A percentile compares a stretch with the other conserved stretches of the same genome.
phyloP scores from a whole-genome alignment of 1,140 invertebrate genomes.

The Cepaea nemoralis region DNA sequence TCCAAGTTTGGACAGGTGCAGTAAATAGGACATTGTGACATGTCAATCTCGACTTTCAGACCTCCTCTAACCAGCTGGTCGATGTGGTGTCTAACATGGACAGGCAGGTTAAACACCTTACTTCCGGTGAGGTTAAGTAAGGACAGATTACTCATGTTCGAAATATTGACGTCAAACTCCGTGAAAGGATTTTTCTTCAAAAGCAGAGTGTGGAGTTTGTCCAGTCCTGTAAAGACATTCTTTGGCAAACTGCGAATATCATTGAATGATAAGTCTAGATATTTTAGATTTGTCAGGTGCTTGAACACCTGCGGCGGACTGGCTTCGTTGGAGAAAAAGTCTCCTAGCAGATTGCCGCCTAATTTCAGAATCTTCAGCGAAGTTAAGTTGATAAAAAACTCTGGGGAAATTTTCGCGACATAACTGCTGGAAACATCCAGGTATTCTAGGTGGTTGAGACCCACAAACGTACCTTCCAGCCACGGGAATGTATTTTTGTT shows the following conservation, averaged over 20 bases:
- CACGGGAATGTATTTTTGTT: slow-evolving; percentile 32
- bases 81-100: slow-evolving; percentile 17
- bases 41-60: slow-evolving; percentile 27
- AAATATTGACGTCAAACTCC: slow-evolving; percentile 40
- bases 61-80: background rate
- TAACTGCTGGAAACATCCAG: slow-evolving; percentile 40
- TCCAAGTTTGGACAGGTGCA: slow-evolving; percentile 51
- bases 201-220: slow-evolving; percentile 31
- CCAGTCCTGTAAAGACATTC: slow-evolving; percentile 32
- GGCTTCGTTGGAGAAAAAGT: background rate
- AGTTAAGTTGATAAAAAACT: slow-evolving; percentile 40
- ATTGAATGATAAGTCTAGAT: slow-evolving; percentile 48
- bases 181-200: slow-evolving; percentile 42
- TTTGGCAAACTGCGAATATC: slow-evolving; percentile 32
- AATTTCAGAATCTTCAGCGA: slow-evolving; percentile 17
- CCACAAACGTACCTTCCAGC: slow-evolving; percentile 42
- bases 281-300: slow-evolving; percentile 28
- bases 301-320: slow-evolving; percentile 22
- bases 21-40: slow-evolving; percentile 39
- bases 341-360: slow-evolving; percentile 34
- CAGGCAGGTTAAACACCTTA: slow-evolving; percentile 23
- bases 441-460: slow-evolving; percentile 22
- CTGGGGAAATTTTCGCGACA: slow-evolving; percentile 20
- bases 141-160: slow-evolving; percentile 37
- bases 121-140: slow-evolving; percentile 43